phyloP scores from a whole-genome alignment of 1,140 invertebrate species.

The Drosophila truncata region DNA sequence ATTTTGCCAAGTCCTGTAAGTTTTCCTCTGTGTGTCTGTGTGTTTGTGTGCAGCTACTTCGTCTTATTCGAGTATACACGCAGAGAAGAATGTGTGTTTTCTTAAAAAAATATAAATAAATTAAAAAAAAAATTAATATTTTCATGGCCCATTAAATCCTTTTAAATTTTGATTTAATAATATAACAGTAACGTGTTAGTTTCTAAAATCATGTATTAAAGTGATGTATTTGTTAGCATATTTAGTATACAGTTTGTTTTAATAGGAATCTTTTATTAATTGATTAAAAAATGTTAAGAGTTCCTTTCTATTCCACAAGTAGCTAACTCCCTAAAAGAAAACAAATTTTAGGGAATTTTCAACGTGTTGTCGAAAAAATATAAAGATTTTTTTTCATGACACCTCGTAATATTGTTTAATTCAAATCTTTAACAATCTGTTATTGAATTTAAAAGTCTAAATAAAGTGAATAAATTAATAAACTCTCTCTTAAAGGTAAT shows the following conservation, averaged over 20 bases:
- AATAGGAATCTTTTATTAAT: neutral
- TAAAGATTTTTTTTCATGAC: neutral
- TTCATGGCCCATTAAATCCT: neutral
- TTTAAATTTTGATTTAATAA: too few species aligned
- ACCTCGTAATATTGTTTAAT: neutral
- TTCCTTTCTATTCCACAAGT: too few species aligned
- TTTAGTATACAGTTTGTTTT: neutral
- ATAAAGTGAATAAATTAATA: neutral
- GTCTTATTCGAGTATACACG: constrained; percentile 70
- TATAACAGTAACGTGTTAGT: too few species aligned
- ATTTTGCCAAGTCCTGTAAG: constrained; percentile 61
- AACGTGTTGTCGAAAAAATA: too few species aligned
- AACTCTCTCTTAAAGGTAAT: neutral
- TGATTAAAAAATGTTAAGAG: neutral
- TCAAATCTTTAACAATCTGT: neutral
- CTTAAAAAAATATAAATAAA: neutral
- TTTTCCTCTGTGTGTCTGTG: constrained; percentile 26
- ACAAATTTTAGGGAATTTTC: too few species aligned
- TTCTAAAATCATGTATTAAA: too few species aligned
- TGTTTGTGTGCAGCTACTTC: constrained; percentile 64
- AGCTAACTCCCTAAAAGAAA: too few species aligned
- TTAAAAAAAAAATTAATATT: neutral
- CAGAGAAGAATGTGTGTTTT: neutral
- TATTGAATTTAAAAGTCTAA: neutral
- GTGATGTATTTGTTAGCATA: neutral